These are phyloP conservation scores for Siniperca knerii DNA, from an alignment of 2,113 vertebrate genomes.

Conservation along the genomic window DNA sequence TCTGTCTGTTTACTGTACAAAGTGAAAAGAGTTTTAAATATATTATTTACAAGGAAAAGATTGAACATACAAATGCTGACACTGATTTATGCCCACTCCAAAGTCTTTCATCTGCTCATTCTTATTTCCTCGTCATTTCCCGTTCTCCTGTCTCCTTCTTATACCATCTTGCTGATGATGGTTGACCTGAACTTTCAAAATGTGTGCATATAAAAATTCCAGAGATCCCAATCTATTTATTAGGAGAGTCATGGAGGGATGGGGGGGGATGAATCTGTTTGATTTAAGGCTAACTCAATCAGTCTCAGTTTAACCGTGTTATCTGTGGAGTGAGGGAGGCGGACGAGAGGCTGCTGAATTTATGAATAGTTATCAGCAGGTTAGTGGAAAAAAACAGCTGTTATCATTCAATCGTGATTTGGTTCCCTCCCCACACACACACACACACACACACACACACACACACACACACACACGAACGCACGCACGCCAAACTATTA, in stretches of 20 bases:
- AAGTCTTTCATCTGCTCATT: slow-evolving; percentile 15
- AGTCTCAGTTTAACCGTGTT: slow-evolving; percentile 59
- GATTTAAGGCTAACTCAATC: slow-evolving; percentile 83
- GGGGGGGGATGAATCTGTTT: slow-evolving; percentile 49
- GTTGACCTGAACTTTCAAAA: slow-evolving; percentile 75
- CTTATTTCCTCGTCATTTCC: slow-evolving; percentile 54
- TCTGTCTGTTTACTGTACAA: slow-evolving; percentile 86
- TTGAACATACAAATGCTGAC: slow-evolving; percentile 73
- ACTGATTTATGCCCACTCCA: slow-evolving; percentile 66
- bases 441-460: slow-evolving; percentile 1
- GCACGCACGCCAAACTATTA: slow-evolving; percentile 26
- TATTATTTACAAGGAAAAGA: slow-evolving; percentile 84
- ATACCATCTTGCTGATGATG: slow-evolving; percentile 51
- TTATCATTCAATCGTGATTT: slow-evolving; percentile 57
- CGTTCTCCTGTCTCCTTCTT: not conserved
- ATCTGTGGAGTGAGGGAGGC: slow-evolving; percentile 51
- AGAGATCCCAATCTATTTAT: slow-evolving; percentile 74
- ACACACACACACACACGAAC: no score
- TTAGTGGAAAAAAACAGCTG: slow-evolving; percentile 40
- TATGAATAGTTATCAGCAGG: slow-evolving; percentile 67
- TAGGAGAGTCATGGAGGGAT: slow-evolving; percentile 38
- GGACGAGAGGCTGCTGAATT: slow-evolving; percentile 51
- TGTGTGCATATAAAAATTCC: slow-evolving; percentile 79
- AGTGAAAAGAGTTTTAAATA: slow-evolving; percentile 83
- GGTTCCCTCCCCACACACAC: slow-evolving; percentile 19